Percentiles rank a stretch among this genome's conserved stretches.
Conservation (phyloP, 2,113 vertebrate genomes). For the Dipodomys spectabilis region DNA sequence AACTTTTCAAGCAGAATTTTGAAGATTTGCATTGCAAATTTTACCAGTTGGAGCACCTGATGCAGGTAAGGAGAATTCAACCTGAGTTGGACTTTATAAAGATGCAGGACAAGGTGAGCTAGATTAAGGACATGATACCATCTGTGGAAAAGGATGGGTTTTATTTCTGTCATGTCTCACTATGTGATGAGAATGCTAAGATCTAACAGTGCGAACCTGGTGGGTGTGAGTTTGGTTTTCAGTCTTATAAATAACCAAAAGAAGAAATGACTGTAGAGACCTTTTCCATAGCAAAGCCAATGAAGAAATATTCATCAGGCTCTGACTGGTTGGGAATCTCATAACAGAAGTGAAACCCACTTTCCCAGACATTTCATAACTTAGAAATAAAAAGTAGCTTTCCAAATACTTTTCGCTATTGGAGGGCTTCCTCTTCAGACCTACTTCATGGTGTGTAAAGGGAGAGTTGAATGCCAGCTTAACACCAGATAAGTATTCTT, state of each 20-base stretch:
- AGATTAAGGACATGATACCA: background rate
- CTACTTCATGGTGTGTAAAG: constrained; percentile 34
- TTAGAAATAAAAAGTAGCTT: constrained; percentile 49
- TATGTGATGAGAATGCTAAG: background rate
- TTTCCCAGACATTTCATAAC: constrained; percentile 48
- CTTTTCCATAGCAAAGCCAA: constrained; percentile 21
- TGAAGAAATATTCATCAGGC: background rate
- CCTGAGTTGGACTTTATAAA: background rate
- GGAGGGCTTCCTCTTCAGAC: constrained; percentile 42
- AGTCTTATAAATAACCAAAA: constrained; percentile 27
- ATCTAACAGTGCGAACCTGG: constrained; percentile 9
- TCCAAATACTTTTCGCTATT: constrained; percentile 52
- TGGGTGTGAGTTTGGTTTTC: constrained; percentile 8
- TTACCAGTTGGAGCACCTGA: constrained; percentile 98
- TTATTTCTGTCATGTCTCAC: constrained; percentile 39
- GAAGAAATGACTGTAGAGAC: background rate
- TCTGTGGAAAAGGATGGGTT: background rate
- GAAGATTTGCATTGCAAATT: constrained; percentile 99
- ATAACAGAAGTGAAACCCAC: constrained; percentile 46
- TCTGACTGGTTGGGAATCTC: constrained; percentile 12
- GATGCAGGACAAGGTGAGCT: background rate
- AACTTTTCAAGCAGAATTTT: constrained; percentile 99
- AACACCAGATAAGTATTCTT: constrained; percentile 51
- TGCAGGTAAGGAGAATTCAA: constrained; percentile 90
- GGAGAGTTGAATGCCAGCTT: constrained; percentile 22